Percentiles rank a stretch among this genome's conserved stretches.
Evolutionary conservation across 2,113 vertebrate species (phyloP).

Genomic region (Eulemur rufifrons): DNA sequence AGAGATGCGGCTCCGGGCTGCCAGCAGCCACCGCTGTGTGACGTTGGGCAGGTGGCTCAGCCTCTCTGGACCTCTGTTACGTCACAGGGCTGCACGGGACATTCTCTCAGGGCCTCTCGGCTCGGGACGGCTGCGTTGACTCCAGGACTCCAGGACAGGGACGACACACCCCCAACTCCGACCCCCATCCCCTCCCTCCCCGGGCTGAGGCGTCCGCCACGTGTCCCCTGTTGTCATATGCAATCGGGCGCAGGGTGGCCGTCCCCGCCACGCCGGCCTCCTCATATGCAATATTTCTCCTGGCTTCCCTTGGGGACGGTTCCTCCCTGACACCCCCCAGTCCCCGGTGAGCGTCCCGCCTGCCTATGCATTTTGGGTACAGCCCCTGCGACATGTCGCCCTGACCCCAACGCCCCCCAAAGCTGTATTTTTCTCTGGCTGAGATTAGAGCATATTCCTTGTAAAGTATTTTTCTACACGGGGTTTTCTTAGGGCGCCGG

Average conservation of each 20-base stretch:
- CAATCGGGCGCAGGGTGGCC: conserved; percentile 61
- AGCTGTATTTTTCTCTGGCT: conserved; percentile 96
- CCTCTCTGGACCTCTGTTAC: neutral
- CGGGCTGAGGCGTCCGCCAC: neutral
- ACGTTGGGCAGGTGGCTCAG: neutral
- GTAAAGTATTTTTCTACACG: conserved; percentile 99
- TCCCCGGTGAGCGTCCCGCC: conserved; percentile 83
- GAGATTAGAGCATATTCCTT: conserved; percentile 93
- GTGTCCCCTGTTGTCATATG: conserved; percentile 68
- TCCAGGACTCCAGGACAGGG: neutral
- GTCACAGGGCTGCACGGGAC: neutral
- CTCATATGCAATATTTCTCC: conserved; percentile 89
- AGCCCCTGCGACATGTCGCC: conserved; percentile 77
- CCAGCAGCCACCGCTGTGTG: neutral
- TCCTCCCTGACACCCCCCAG: conserved; percentile 76
- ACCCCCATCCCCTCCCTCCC: neutral
- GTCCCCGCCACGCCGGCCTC: conserved; percentile 13
- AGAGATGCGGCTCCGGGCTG: neutral
- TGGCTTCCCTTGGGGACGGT: conserved; percentile 82
- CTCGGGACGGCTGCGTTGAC: neutral
- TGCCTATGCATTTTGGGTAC: conserved; percentile 91
- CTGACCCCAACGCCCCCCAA: conserved; percentile 67
- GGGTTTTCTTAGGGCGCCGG: conserved; percentile 88
- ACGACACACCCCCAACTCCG: neutral
- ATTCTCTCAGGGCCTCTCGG: neutral